These are phyloP conservation scores for Subacronicta megacephala DNA, from an alignment of 2,888 invertebrate species.

Conservation along the genomic window DNA sequence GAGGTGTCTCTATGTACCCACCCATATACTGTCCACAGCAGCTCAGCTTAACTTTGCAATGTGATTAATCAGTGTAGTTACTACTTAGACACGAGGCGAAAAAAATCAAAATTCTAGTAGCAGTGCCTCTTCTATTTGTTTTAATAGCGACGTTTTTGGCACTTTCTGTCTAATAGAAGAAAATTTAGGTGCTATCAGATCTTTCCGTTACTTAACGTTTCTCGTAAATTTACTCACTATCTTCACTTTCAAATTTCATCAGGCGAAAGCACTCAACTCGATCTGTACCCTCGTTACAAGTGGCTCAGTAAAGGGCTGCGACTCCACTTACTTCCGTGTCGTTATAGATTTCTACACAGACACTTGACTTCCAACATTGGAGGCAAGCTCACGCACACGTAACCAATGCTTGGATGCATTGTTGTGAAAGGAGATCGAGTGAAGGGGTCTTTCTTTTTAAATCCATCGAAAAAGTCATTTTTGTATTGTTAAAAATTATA, in stretches of 20 bases:
- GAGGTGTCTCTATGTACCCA: too few species aligned
- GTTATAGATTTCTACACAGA: constrained; percentile 10
- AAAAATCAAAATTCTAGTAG: too few species aligned
- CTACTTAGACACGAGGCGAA: too few species aligned
- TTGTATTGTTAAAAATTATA: too few species aligned
- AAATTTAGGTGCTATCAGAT: constrained; percentile 15
- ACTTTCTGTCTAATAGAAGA: constrained; percentile 11
- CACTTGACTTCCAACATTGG: background rate
- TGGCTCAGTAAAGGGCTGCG: constrained; percentile 13
- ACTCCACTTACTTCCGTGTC: constrained; percentile 8
- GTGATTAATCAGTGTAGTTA: too few species aligned
- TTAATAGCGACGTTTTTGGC: background rate
- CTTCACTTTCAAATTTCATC: constrained; percentile 56
- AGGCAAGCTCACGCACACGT: constrained; percentile 2
- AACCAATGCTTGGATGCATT: background rate
- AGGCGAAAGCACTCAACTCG: constrained; percentile 48
- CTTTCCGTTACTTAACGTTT: constrained; percentile 27
- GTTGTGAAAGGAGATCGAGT: too few species aligned
- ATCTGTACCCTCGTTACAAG: constrained; percentile 31
- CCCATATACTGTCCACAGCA: too few species aligned
- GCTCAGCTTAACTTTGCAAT: too few species aligned
- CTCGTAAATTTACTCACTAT: constrained; percentile 44
- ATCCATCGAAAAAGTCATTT: too few species aligned
- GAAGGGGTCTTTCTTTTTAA: too few species aligned
- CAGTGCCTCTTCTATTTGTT: too few species aligned